Evolutionary conservation across 2,888 invertebrate genomes (phyloP), one percentile per base, ranked within the genome.

Genomic region (Chrysopilus asiliformis): DNA sequence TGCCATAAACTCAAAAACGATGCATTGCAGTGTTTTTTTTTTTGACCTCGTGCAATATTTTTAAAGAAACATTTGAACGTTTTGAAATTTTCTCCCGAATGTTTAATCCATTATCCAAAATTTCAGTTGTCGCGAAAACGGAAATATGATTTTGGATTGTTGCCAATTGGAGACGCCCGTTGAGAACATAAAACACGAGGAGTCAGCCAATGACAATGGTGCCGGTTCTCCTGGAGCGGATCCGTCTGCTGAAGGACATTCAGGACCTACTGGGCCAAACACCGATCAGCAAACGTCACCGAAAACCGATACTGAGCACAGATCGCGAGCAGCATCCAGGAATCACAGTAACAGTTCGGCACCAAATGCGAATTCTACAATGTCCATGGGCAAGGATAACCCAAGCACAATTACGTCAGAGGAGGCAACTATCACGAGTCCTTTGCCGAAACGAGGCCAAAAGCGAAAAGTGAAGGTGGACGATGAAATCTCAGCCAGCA

Each of bases 91-190:
- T n/a, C n/a, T n/a, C n/a, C n/a, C n/a, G n/a, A n/a, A n/a, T n/a
- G n/a, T n/a, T n/a, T n/a, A n/a, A n/a, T n/a, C n/a, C n/a, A n/a
- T n/a, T n/a, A 26, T 27, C 31, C 17, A 27, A 38, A 19, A 26
- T 32, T 44, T 20, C 27, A 60, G 61, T 41, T 57, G 53, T 44
- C 57, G 57, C 1, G 93, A 94, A 64, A 85, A 84, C 53, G 82
- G 83, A 50, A 84, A 90, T 57, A 74, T 90, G 35, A 83, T 93
- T 32, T 81, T 94, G 80, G 93, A 94, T 64, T 84, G 85, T 64
- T 90, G 89, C 59, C 93, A 93, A 65, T 64, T 90, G 56, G 87
- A 87, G 60, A 84, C 85, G 51, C 81, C 78, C 49, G 74, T 78
- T 20, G 60, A 65, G 48, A 74, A 78, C 45, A 86, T 85, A 17